Evolutionary conservation across 2,888 invertebrate species (phyloP).

Genomic region (Acrobasis consociella): DNA sequence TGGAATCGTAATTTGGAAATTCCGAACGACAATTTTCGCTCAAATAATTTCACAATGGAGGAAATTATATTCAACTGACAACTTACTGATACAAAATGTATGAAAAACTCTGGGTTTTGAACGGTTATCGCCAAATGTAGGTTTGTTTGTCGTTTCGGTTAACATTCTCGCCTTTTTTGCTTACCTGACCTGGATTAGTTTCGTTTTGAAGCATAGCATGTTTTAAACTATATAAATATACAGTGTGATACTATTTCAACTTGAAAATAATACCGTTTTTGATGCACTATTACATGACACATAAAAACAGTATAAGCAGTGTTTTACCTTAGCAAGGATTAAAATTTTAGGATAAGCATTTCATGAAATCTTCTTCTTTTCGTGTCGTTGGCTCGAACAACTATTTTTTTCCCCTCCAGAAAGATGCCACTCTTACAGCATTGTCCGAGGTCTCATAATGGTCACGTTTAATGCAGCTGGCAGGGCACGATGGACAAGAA

Average conservation of each 20-base stretch:
- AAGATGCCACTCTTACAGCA: too few relatives aligned
- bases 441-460: too few relatives aligned
- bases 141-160: constrained; percentile 44
- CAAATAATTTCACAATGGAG: neutral
- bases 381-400: too few relatives aligned
- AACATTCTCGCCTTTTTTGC: constrained; percentile 29
- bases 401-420: too few relatives aligned
- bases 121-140: constrained; percentile 44
- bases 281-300: too few relatives aligned
- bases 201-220: constrained; percentile 31
- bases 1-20: neutral
- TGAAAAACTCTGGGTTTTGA: constrained; percentile 1
- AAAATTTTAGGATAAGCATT: too few relatives aligned
- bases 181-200: constrained; percentile 34
- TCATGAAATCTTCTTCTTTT: too few relatives aligned
- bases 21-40: neutral
- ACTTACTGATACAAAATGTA: constrained; percentile 5
- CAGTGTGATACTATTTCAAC: constrained; percentile 27
- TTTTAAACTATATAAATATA: constrained; percentile 33
- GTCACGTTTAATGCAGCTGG: too few relatives aligned
- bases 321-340: too few relatives aligned
- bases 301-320: too few relatives aligned
- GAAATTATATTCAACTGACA: neutral
- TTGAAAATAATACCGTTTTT: neutral
- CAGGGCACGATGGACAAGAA: too few relatives aligned